Percentiles rank a stretch among this genome's conserved stretches.
These are phyloP conservation scores for Drymodes brunneopygia DNA, from an alignment of 2,113 vertebrate genomes.

Conservation along the genomic window DNA sequence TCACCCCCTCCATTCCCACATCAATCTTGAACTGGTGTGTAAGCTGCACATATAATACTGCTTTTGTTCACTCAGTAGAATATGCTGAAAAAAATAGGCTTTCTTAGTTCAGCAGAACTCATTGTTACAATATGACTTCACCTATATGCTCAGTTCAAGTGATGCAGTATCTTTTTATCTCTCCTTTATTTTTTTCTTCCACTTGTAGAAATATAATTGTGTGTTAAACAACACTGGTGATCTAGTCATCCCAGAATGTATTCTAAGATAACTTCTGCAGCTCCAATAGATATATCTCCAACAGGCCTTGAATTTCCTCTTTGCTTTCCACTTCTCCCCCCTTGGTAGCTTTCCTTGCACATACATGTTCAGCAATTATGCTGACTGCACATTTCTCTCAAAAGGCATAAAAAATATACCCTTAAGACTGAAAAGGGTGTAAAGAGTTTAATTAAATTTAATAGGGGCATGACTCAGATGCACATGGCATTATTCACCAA, in stretches of 20 bases:
- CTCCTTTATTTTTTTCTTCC: neutral
- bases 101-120: neutral
- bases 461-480: constrained; percentile 8
- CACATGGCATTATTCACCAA: neutral
- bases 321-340: neutral
- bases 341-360: neutral
- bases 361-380: neutral
- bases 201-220: neutral
- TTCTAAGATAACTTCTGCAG: neutral
- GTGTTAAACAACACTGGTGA: neutral
- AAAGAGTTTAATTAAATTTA: constrained; percentile 48
- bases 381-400: neutral
- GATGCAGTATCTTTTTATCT: neutral
- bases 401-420: neutral
- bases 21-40: neutral
- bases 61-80: neutral
- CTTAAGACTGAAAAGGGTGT: neutral
- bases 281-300: neutral
- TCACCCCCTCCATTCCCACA: neutral
- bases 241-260: neutral
- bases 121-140: neutral
- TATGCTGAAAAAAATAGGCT: neutral
- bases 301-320: neutral
- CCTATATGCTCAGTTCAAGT: neutral
- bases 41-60: neutral